Conservation (phyloP, 2,888 invertebrate species). For the Tipula helvola region DNA sequence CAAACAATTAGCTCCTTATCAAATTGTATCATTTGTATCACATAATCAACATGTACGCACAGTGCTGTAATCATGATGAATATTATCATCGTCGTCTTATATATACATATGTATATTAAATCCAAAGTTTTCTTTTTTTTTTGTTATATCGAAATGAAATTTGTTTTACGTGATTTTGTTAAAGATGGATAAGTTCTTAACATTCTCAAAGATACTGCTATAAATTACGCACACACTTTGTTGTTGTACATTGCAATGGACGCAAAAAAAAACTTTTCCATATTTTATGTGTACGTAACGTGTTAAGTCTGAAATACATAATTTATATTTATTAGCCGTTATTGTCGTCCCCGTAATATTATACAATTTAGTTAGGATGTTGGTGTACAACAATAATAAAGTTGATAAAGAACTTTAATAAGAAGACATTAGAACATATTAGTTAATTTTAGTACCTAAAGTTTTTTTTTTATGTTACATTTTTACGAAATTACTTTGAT, state of each 20-base stretch:
- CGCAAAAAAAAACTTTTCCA: neutral
- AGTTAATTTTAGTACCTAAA: neutral
- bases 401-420: neutral
- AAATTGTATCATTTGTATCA: neutral
- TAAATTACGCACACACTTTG: neutral
- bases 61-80: neutral
- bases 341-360: neutral
- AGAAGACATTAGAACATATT: neutral
- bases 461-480: neutral
- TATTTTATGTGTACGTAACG: neutral
- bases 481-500: neutral
- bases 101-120: neutral
- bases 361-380: neutral
- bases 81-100: neutral
- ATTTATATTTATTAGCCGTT: neutral
- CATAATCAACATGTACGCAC: neutral
- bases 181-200: neutral
- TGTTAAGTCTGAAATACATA: neutral
- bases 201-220: neutral
- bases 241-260: neutral
- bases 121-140: neutral
- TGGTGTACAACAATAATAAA: neutral
- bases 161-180: neutral
- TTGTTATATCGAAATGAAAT: neutral
- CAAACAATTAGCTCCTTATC: neutral